Evolutionary conservation across 1,140 invertebrate genomes (phyloP), one percentile per base, ranked within the genome.

Genomic region (Chironomus tepperi): DNA sequence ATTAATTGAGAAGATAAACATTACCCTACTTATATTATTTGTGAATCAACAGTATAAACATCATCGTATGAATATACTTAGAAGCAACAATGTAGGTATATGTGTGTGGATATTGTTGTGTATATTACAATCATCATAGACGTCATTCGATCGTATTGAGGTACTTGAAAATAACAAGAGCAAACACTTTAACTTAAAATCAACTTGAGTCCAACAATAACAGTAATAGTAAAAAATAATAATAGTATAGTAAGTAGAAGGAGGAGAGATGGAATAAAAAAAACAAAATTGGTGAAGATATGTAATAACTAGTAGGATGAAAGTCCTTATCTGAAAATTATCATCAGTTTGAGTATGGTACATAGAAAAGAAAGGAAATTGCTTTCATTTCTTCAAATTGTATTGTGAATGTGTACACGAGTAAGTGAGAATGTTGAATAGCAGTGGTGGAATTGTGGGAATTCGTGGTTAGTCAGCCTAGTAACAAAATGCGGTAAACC

Each of bases 1-100:
- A 73, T 43, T 73, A 76, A 75, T 75, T 74, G 73, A 6, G 42
- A 47, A 72, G 43, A 73, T 42, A 42, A 73, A 74, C 15, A 74
- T 74, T 18, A 42, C 21, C 1, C 73, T 15, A 57, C 43, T n/a
- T 8, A 42, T 72, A 19, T 34, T 34, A 72, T 9, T 18, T 16
- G 16, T 57, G 47, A 57, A 57, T 57, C 16, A 70, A 57, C 47
- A n/a, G 47, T 57, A n/a, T 57, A n/a, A n/a, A 57, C n/a, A n/a
- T 57, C 8, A 10, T 15, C n/a, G 47, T 9, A n/a, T 57, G 47
- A 12, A 15, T 57, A 12, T n/a, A 57, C 24, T 2, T n/a, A 57
- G 3, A 1, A 57, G 8, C 47, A 47, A 34, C 24, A 34, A 5
- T 34, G 24, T 34, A 34, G n/a, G n/a, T n/a, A n/a, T n/a, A n/a